phyloP scores from a whole-genome alignment of 1,140 invertebrate species.

The Drosophila grimshawi region DNA sequence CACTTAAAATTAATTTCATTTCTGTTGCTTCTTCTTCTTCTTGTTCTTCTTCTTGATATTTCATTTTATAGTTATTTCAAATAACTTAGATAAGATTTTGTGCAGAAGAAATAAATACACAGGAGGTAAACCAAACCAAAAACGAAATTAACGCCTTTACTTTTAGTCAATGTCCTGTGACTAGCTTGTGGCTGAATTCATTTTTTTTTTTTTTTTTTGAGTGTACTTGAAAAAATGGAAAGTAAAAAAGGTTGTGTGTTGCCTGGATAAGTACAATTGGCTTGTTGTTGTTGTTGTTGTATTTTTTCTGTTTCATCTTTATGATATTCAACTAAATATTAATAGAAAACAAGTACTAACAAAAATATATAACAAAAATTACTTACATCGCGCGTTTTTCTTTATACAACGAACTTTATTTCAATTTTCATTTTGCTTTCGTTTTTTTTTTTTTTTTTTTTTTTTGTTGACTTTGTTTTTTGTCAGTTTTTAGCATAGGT shows the following conservation, averaged over 20 bases:
- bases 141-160: background rate
- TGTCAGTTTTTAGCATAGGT: slow-evolving; percentile 56
- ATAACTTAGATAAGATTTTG: slow-evolving; percentile 67
- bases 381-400: slow-evolving; percentile 56
- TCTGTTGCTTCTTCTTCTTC: slow-evolving; percentile 13
- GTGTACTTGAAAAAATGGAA: slow-evolving; percentile 23
- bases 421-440: slow-evolving; percentile 9
- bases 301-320: slow-evolving; percentile 42
- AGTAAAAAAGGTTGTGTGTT: slow-evolving; percentile 36
- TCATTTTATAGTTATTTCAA: slow-evolving; percentile 79
- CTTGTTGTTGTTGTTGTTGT: slow-evolving; percentile 59
- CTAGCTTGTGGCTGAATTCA: slow-evolving; percentile 2
- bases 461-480: slow-evolving; percentile 27
- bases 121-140: background rate
- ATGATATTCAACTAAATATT: slow-evolving; percentile 72
- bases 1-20: slow-evolving; percentile 56
- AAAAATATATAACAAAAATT: slow-evolving; percentile 82
- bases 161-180: slow-evolving; percentile 5
- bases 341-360: slow-evolving; percentile 82
- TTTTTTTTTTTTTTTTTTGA: slow-evolving; percentile 19
- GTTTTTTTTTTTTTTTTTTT: slow-evolving; percentile 27
- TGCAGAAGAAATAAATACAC: slow-evolving; percentile 18
- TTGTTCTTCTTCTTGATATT: slow-evolving; percentile 34
- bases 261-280: slow-evolving; percentile 71
- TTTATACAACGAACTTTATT: slow-evolving; percentile 11